Evolutionary conservation across 2,797 vertebrate species (phyloP), one percentile per base, ranked within the genome.

Genomic region (Etheostoma nigrum): DNA sequence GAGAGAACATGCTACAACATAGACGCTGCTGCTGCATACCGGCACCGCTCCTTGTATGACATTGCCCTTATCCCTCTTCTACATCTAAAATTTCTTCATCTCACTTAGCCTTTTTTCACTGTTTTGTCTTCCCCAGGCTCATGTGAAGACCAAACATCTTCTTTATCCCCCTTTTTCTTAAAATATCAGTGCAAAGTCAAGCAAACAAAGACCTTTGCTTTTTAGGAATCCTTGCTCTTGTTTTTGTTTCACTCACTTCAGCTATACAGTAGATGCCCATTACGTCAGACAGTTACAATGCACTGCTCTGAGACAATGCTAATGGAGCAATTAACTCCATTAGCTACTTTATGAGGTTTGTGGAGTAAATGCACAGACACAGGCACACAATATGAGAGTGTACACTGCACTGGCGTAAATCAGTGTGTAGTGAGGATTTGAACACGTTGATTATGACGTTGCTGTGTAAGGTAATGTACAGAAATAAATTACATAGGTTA

Each of bases 1-100:
- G 74, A 73, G 61, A 79, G 67, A 91, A 91, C 84, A 88, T 88
- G 65, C 78, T 72, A 78, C 73, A 80, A 66, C 77, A 64, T 67
- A 49, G 59, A 64, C 57, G 49, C 78, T 67, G 4, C 63, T 66
- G 36, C 36, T 40, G 9, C 36, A 44, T 16, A 51, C 62, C 75
- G 62, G 48, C 59, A 30, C 30, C 67, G 55, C 73, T 68, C 66
- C 51, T 71, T 61, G 45, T 48, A 72, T 81, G 58, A 14, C 51
- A 59, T 57, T 2, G 23, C 1, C 18, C 4, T 16, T 55, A n/a
- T 13, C 23, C 47, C 53, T 62, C 53, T 16, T 23, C 21, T 47
- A n/a, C 62, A 51, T 74, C n/a, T 65, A 12, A 27, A 67, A 57
- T 70, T 67, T 54, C 58, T 69, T 36, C 40, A 49, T 76, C 63